phyloP scores from a whole-genome alignment of 2,113 vertebrate species.

The Catagonus wagneri region DNA sequence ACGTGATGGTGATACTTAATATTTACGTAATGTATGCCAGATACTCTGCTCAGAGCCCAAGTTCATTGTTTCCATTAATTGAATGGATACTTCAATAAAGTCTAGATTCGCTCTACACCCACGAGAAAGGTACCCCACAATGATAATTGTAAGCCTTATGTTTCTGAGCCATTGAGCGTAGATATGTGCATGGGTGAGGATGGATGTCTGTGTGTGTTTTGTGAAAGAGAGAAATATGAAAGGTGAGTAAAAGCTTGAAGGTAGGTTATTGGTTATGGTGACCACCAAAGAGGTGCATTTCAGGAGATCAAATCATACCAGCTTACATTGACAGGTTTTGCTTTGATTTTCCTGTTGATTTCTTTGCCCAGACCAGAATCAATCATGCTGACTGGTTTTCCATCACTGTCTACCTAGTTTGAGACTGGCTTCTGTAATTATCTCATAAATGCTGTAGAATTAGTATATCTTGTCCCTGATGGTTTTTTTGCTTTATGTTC shows the following conservation, averaged over 20 bases:
- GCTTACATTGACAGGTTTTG: neutral
- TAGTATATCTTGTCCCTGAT: neutral
- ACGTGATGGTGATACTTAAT: neutral
- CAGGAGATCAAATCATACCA: neutral
- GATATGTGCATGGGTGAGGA: neutral
- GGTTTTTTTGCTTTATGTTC: neutral
- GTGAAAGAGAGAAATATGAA: too few relatives aligned
- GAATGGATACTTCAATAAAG: neutral
- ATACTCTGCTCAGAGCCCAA: neutral
- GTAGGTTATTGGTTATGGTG: neutral
- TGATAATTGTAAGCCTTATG: neutral
- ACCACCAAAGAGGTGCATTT: neutral
- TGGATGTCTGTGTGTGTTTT: rapidly evolving
- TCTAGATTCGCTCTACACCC: neutral
- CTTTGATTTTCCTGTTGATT: neutral
- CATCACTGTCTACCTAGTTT: neutral
- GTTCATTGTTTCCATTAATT: neutral
- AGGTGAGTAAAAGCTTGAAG: neutral
- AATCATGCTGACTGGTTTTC: neutral
- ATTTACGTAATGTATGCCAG: neutral
- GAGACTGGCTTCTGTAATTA: neutral
- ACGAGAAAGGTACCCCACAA: neutral
- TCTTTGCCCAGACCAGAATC: neutral
- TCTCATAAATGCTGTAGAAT: neutral
- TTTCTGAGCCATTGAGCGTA: neutral